Evolutionary conservation across 2,797 vertebrate genomes (phyloP), one percentile per base, ranked within the genome.

Genomic region (Malurus splendens): DNA sequence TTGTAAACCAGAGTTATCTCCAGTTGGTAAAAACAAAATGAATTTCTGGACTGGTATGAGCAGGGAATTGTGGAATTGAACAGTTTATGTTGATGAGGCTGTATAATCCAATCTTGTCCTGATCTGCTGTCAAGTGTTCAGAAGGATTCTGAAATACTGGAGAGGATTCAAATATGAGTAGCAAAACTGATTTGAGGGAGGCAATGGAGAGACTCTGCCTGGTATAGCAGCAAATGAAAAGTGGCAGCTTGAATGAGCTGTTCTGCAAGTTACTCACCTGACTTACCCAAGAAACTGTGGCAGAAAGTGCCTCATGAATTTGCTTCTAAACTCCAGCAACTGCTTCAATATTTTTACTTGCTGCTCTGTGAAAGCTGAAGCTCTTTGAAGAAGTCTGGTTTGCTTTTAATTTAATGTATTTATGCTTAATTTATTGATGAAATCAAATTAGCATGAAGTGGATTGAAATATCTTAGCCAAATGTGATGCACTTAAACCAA

Each of bases 191-290:
- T 59, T 66, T 33, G 74, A 76, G 82, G 60, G 71, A 56, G 65
- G 76, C 45, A 64, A 39, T 15, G 56, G 71, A 70, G 48, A 33
- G 39, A 30, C 45, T 77, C 16, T 73, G 86, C 66, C 57, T 87
- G 48, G 30, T 33, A 17, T 2, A 73, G 54, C 64, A 74, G 64
- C 79, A 85, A 64, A 89, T 95, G 65, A 77, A 71, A 93, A 50
- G 14, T 87, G 80, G 65, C 80, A 93, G 73, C 54, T 80, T 50
- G 23, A 92, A 67, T 24, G 39, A 71, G 65, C 76, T 82, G 0
- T 77, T 67, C 51, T 27, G 18, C 23, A 8, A 80, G 85, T 82
- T 80, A 14, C 39, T 80, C 80, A 6, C 36, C 28, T 30, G 44
- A 79, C 23, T 24, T 62, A 8, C 57, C 65, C 3, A 0, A 47